Conservation (phyloP, 2,113 vertebrate species). For the Cynopterus brachyotis region DNA sequence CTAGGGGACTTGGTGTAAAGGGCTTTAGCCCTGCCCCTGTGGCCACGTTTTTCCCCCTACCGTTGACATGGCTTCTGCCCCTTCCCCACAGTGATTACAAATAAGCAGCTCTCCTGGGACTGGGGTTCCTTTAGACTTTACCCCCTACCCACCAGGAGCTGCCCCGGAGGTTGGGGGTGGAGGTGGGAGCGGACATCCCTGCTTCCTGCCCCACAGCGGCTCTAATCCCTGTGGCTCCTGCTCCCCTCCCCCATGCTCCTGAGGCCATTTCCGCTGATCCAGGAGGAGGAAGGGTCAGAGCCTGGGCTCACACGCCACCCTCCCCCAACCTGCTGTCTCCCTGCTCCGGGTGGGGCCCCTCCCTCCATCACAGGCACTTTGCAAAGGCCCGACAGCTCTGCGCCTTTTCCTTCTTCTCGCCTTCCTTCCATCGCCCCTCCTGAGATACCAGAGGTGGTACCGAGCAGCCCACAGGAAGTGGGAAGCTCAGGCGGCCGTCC, state of each 20-base stretch:
- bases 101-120: slow-evolving; percentile 41
- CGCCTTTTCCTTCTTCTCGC: neutral
- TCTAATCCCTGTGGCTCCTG: neutral
- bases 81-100: neutral
- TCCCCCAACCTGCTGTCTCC: neutral
- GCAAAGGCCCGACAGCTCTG: neutral
- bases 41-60: neutral
- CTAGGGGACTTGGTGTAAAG: neutral
- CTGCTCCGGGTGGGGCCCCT: neutral
- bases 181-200: slow-evolving; percentile 50
- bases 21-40: neutral
- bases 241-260: neutral
- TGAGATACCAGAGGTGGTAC: neutral
- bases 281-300: neutral
- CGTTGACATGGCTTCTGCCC: neutral
- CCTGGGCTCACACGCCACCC: neutral
- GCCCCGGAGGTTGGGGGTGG: neutral
- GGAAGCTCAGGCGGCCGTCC: neutral
- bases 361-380: neutral
- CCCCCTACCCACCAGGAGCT: slow-evolving; percentile 54
- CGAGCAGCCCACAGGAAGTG: neutral
- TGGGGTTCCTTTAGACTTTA: slow-evolving; percentile 55
- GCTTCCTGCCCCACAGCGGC: slow-evolving; percentile 62
- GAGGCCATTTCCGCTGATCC: neutral
- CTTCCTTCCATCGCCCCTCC: neutral